phyloP scores from a whole-genome alignment of 2,888 invertebrate species.

The Dorcus hopei region DNA sequence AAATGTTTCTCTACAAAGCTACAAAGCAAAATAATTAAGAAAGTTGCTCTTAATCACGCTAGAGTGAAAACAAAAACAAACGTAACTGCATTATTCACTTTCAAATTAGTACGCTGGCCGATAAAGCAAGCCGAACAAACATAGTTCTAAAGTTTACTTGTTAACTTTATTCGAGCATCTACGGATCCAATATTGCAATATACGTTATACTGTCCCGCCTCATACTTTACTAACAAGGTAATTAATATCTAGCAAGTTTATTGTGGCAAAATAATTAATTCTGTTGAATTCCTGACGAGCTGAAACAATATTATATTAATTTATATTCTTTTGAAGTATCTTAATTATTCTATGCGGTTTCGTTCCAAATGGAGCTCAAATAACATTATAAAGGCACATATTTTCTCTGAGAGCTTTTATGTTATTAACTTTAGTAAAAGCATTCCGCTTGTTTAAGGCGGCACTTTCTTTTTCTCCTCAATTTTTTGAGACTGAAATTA shows the following conservation, averaged over 20 bases:
- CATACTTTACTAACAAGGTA: conserved; percentile 1
- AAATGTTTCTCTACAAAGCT: too few species aligned
- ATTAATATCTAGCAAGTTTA: conserved; percentile 5
- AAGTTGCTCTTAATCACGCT: too few species aligned
- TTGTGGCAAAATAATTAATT: conserved; percentile 13
- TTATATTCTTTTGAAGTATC: conserved; percentile 12
- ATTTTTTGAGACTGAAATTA: too few species aligned
- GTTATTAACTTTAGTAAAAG: conserved; percentile 9
- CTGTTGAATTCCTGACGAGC: conserved; percentile 1
- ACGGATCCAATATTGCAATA: background rate
- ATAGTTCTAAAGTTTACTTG: too few species aligned
- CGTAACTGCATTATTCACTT: too few species aligned
- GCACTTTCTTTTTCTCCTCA: too few species aligned
- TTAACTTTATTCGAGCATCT: background rate
- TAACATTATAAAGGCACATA: conserved; percentile 12
- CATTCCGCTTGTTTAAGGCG: background rate
- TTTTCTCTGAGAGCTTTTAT: conserved; percentile 8
- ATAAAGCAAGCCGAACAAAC: too few species aligned
- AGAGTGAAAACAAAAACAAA: too few species aligned
- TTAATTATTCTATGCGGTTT: conserved; percentile 16
- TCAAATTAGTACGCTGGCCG: too few species aligned
- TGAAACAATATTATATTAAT: conserved; percentile 9
- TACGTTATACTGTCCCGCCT: background rate
- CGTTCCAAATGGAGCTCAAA: conserved; percentile 14
- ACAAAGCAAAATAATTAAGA: too few species aligned